These are phyloP conservation scores for Gymnoscopelus braueri DNA, from an alignment of 2,797 vertebrate genomes.

Conservation along the genomic window DNA sequence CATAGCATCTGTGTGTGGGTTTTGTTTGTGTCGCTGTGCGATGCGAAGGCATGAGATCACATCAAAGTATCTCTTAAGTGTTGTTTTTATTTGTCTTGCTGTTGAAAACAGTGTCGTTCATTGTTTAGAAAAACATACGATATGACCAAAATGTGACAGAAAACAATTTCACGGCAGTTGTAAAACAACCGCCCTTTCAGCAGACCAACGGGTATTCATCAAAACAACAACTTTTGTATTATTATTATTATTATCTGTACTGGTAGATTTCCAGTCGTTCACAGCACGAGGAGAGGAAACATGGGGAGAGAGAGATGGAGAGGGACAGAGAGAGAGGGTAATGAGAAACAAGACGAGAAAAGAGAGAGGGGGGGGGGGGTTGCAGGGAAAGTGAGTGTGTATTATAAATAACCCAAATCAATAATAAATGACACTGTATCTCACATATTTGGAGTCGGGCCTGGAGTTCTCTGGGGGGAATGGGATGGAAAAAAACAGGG, in stretches of 20 bases:
- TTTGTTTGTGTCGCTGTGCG: too few species aligned
- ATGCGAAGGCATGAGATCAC: too few species aligned
- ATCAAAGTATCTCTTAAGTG: too few species aligned
- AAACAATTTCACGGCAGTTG: too few species aligned
- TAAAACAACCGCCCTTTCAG: too few species aligned
- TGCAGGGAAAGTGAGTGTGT: constrained; percentile 40
- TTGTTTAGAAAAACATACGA: too few species aligned
- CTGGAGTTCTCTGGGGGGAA: constrained; percentile 62
- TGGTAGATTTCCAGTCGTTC: constrained; percentile 14
- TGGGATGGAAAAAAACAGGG: constrained; percentile 60
- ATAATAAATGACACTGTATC: constrained; percentile 81
- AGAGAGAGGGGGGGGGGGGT: constrained; percentile 7
- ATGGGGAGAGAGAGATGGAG: not conserved
- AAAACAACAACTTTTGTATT: not conserved
- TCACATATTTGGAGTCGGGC: constrained; percentile 76
- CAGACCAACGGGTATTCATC: too few species aligned
- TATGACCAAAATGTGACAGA: too few species aligned
- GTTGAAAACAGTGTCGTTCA: too few species aligned
- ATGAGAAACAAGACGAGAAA: constrained; percentile 16
- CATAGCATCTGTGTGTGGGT: too few species aligned
- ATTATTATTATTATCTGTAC: too few species aligned
- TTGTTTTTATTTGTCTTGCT: too few species aligned
- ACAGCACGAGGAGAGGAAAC: not conserved
- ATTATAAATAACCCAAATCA: constrained; percentile 85
- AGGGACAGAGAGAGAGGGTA: constrained; percentile 5